These are phyloP conservation scores for Geopemphigus sp. DNA, from an alignment of 1,140 invertebrate species.

Conservation along the genomic window DNA sequence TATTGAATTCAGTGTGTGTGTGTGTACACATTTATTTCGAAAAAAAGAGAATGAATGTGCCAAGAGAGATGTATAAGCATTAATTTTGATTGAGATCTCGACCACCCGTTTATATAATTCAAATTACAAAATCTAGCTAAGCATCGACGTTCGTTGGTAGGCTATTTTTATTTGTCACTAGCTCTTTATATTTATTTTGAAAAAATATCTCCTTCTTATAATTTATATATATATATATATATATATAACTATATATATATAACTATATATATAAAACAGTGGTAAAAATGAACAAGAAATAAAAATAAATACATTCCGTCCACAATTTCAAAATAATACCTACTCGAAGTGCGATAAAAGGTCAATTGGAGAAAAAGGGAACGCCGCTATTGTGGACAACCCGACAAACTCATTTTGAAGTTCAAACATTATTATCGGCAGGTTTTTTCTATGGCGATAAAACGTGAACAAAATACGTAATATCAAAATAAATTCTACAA, in stretches of 20 bases:
- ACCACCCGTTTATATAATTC: background rate
- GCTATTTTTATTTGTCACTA: background rate
- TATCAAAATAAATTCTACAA: constrained; percentile 20
- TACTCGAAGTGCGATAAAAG: background rate
- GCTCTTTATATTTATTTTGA: no score
- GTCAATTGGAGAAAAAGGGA: constrained; percentile 10
- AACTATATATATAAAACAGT: background rate
- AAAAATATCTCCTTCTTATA: no score
- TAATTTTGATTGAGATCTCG: constrained; percentile 15
- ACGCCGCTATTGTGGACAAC: background rate
- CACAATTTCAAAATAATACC: background rate
- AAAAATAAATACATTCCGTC: background rate
- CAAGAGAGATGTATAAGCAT: background rate
- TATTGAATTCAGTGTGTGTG: background rate
- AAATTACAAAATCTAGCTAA: background rate
- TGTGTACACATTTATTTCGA: no score
- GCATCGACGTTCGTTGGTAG: background rate
- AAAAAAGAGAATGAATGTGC: background rate
- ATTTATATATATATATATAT: background rate
- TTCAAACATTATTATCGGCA: constrained; percentile 41
- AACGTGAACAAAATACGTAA: constrained; percentile 33
- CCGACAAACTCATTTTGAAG: constrained; percentile 32
- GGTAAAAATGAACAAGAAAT: background rate
- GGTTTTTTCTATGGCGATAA: background rate
- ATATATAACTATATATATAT: background rate